Base-by-base conservation (phyloP, 2,113 vertebrate species). In the Casuarius casuarius region DNA sequence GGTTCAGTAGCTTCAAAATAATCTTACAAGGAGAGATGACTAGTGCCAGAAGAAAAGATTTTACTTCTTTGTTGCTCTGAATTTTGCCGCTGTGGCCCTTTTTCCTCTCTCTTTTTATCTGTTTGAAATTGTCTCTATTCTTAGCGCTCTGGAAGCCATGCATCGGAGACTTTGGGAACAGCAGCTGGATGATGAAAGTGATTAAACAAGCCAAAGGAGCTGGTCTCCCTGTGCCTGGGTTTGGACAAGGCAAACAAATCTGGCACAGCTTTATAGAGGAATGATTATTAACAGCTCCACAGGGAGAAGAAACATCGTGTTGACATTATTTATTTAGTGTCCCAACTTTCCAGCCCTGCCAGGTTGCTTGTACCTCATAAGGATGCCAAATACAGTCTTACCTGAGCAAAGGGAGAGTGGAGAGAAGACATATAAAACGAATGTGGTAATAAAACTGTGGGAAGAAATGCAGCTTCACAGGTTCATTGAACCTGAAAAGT, bases 1-100 rank as follows among this genome's bases (percentile, higher is more conserved):
- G 81, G 89, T 44, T 73, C 84, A 52, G 29, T 35, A 84, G 40
- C 89, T 93, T 89, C 83, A 91, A 90, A 96, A 84, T 49, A 84
- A 95, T 76, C 80, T 82, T 87, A 59, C 52, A 82, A 87, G 63
- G 25, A 56, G 65, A 93, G 74, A 62, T 62, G 66, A 95, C 70
- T 51, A 67, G 19, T 33, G 59, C 61, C 29, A 13, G 42, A 33
- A 74, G 58, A 81, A 38, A 51, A 87, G 83, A 92, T 83, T 33
- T 42, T 33, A 33, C 73, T 88, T 31, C 49, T 91, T 58, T 76
- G 15, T 13, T 87, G 63, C 51, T 93, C 85, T 75, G 75, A 80
- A 67, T 96, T 95, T 92, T 89, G 48, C 73, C 42, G 59, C 42
- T 61, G 19, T 56, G 26, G 1, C 38, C 12, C 52, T 73, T 94